Conservation (phyloP, 2,797 vertebrate species). For the Acrossocheilus fasciatus region DNA sequence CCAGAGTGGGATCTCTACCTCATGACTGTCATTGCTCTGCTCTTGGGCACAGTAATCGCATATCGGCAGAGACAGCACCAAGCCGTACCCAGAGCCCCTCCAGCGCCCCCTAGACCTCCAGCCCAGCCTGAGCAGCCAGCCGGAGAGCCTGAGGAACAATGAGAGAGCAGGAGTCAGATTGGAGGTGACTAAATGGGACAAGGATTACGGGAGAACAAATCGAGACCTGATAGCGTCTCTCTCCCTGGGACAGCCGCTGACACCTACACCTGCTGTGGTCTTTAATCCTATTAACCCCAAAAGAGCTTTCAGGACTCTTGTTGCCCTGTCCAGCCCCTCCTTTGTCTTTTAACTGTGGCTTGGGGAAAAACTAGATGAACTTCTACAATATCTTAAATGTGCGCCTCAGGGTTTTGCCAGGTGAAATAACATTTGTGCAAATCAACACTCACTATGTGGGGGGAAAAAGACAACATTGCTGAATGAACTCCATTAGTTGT, state of each 20-base stretch:
- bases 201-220: not conserved
- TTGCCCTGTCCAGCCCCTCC: conserved; percentile 22
- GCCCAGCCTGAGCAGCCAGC: conserved; percentile 55
- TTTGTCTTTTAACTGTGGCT: conserved; percentile 33
- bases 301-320: conserved; percentile 38
- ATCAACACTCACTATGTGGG: conserved; percentile 37
- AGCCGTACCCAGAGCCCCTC: conserved; percentile 77
- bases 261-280: conserved; percentile 47
- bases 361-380: conserved; percentile 26
- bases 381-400: conserved; percentile 59
- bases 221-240: conserved; percentile 62
- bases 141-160: conserved; percentile 50
- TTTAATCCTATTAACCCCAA: conserved; percentile 21
- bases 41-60: conserved; percentile 95
- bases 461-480: not conserved
- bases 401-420: conserved; percentile 72
- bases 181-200: conserved; percentile 3
- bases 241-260: conserved; percentile 62
- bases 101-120: conserved; percentile 51
- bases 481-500: conserved; percentile 60
- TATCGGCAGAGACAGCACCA: conserved; percentile 98
- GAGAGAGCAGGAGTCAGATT: not conserved
- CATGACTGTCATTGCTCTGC: conserved; percentile 96
- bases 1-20: conserved; percentile 99
- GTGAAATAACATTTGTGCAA: conserved; percentile 55